These are phyloP conservation scores for Ypsolopha scabrella DNA, from an alignment of 2,888 invertebrate species.

Conservation along the genomic window DNA sequence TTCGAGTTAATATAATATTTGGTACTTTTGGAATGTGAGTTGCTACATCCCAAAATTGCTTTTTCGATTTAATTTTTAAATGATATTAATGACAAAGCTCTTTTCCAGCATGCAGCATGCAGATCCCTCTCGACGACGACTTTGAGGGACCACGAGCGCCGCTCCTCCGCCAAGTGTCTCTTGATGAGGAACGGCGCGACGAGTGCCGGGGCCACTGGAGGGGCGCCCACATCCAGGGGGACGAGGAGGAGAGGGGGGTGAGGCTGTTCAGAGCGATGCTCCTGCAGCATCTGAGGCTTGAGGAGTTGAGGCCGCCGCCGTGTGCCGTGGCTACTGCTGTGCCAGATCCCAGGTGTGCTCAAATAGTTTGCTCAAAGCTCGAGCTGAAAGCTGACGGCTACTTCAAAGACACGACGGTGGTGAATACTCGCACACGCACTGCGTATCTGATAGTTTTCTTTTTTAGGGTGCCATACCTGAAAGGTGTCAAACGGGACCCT, in stretches of 20 bases:
- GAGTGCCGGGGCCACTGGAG: slow-evolving; percentile 65
- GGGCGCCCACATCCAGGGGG: slow-evolving; percentile 46
- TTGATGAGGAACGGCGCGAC: slow-evolving; percentile 59
- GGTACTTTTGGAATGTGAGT: no score
- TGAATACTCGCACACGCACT: no score
- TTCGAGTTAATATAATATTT: no score
- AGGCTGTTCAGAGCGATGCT: slow-evolving; percentile 59
- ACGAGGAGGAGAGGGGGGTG: slow-evolving; percentile 60
- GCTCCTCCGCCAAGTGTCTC: slow-evolving; percentile 51
- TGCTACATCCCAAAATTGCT: no score
- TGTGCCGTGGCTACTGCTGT: slow-evolving; percentile 48
- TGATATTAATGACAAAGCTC: no score
- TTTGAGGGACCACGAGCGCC: slow-evolving; percentile 56
- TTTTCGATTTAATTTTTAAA: no score
- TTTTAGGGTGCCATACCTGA: no score
- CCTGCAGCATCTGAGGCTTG: slow-evolving; percentile 51
- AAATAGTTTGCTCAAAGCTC: no score
- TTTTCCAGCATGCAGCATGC: slow-evolving; percentile 48
- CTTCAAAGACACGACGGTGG: no score
- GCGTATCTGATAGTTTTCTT: no score
- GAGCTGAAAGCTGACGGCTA: no score
- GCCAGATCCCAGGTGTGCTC: slow-evolving; percentile 45
- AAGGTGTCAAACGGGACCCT: no score
- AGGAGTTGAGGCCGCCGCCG: slow-evolving; percentile 52
- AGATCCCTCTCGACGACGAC: slow-evolving; percentile 45